A percentile compares a stretch with the other conserved stretches of the same genome.
Evolutionary conservation across 2,888 invertebrate species (phyloP).

Genomic region (Acanthopleura granulata): DNA sequence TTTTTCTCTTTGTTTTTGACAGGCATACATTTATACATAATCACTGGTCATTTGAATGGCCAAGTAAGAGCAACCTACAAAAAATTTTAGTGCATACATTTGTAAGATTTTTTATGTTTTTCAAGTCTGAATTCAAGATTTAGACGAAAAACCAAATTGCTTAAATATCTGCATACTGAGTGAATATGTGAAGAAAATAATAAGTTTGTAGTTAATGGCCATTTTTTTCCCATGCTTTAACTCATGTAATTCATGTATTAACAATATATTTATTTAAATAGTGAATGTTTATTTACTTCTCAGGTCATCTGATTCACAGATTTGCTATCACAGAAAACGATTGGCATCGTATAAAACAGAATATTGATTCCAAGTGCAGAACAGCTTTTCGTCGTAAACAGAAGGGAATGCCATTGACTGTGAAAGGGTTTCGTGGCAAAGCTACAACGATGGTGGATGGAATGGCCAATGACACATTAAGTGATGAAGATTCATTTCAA

Average conservation of each 20-base stretch:
- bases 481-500: slow-evolving; percentile 55
- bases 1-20: too few relatives aligned
- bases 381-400: slow-evolving; percentile 69
- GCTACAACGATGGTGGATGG: slow-evolving; percentile 33
- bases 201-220: too few relatives aligned
- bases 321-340: slow-evolving; percentile 72
- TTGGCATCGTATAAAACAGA: slow-evolving; percentile 73
- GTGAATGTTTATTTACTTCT: slow-evolving; percentile 24
- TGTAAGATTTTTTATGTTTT: too few relatives aligned
- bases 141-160: too few relatives aligned
- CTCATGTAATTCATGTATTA: background rate
- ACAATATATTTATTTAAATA: background rate
- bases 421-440: slow-evolving; percentile 67
- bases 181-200: too few relatives aligned
- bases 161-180: too few relatives aligned
- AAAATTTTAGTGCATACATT: too few relatives aligned
- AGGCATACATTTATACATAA: too few relatives aligned
- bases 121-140: too few relatives aligned
- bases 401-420: slow-evolving; percentile 65
- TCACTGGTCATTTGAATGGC: too few relatives aligned
- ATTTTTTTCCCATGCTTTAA: too few relatives aligned
- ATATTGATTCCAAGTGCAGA: slow-evolving; percentile 73
- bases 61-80: too few relatives aligned
- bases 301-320: slow-evolving; percentile 71
- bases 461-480: slow-evolving; percentile 33